Evolutionary conservation across 1,140 invertebrate species (phyloP).

Genomic region (Hylaeus anthracinus): DNA sequence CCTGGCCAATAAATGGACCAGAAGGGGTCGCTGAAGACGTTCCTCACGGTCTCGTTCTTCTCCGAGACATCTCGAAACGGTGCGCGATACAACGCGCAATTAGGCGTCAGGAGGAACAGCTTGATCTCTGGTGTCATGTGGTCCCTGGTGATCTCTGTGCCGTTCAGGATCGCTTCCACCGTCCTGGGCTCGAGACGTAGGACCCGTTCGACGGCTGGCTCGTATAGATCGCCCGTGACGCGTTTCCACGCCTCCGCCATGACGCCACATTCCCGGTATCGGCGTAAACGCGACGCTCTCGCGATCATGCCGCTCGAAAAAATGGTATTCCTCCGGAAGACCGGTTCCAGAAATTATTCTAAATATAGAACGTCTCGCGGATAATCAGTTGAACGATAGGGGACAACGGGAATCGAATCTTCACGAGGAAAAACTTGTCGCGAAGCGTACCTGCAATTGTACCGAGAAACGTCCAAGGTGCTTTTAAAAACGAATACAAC

Average conservation of each 20-base stretch:
- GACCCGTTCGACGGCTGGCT: not conserved
- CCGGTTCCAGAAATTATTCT: not conserved
- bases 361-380: not conserved
- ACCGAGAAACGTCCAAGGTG: too few relatives aligned
- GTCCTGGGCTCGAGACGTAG: conserved; percentile 11
- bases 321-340: not conserved
- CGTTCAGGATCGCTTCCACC: conserved; percentile 47
- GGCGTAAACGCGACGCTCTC: not conserved
- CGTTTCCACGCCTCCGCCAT: conserved; percentile 1
- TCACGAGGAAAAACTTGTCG: too few relatives aligned
- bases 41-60: conserved; percentile 67
- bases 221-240: not conserved
- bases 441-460: too few relatives aligned
- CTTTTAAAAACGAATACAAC: too few relatives aligned
- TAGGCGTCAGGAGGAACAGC: conserved; percentile 81
- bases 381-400: not conserved
- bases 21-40: conserved; percentile 77
- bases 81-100: conserved; percentile 79
- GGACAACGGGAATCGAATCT: too few relatives aligned
- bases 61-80: conserved; percentile 55
- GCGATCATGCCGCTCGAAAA: conserved; percentile 22
- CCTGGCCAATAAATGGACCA: conserved; percentile 85
- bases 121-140: conserved; percentile 83
- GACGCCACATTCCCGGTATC: not conserved
- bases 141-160: conserved; percentile 63